Percentiles rank a stretch among this genome's conserved stretches.
These are phyloP conservation scores for Oreochromis aureus DNA, from an alignment of 2,113 vertebrate genomes.

Conservation along the genomic window DNA sequence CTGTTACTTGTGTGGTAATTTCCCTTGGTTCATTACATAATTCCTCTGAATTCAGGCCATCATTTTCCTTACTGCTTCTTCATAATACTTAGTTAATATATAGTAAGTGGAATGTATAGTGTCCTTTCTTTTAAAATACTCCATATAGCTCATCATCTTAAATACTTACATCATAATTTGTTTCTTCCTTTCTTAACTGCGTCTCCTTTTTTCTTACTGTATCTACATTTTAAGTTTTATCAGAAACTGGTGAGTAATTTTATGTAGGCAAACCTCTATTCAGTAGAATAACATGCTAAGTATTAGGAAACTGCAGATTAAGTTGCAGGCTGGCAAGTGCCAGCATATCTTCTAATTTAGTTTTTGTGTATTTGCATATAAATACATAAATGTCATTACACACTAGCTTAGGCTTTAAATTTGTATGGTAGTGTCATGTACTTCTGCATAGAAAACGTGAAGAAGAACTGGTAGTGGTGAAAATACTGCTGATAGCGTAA, in stretches of 20 bases:
- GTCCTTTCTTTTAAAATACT: not conserved
- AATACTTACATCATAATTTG: not conserved
- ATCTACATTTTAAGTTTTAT: not conserved
- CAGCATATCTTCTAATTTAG: not conserved
- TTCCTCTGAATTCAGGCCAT: not conserved
- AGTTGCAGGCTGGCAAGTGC: not conserved
- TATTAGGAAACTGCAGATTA: not conserved
- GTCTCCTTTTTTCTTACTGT: not conserved
- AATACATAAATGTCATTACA: not conserved
- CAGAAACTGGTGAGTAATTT: not conserved
- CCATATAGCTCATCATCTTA: not conserved
- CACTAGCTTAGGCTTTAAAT: not conserved
- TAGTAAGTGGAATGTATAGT: not conserved
- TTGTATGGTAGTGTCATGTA: not conserved
- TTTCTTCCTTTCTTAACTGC: not conserved
- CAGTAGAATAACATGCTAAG: not conserved
- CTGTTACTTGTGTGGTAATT: not conserved
- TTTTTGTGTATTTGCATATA: not conserved
- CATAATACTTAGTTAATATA: not conserved
- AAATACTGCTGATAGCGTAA: not conserved
- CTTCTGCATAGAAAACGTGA: not conserved
- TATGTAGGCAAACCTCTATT: not conserved
- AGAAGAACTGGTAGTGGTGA: not conserved
- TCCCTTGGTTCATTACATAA: not conserved
- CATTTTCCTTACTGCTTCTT: not conserved